These are phyloP conservation scores for Pogonocherus hispidulus DNA, from an alignment of 2,888 invertebrate genomes.

Conservation along the genomic window DNA sequence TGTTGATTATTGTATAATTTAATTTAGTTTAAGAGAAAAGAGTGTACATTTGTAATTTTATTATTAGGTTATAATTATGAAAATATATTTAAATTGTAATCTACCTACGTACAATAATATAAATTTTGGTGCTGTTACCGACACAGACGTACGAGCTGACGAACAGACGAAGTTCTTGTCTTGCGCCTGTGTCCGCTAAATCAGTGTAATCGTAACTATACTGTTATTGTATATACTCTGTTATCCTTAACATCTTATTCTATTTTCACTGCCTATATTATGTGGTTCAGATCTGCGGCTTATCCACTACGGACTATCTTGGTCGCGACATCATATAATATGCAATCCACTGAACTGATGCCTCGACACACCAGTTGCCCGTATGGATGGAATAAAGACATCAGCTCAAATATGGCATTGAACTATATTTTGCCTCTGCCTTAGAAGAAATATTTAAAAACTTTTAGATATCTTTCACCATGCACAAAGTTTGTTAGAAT, in stretches of 20 bases:
- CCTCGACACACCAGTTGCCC: too few relatives aligned
- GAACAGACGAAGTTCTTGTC: not conserved
- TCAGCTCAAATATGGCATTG: too few relatives aligned
- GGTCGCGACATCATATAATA: too few relatives aligned
- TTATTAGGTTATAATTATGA: constrained; percentile 15
- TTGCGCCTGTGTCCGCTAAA: not conserved
- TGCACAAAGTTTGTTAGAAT: too few relatives aligned
- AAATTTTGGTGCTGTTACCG: not conserved
- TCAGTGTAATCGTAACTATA: not conserved
- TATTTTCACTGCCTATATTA: constrained; percentile 23
- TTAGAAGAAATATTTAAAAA: too few relatives aligned
- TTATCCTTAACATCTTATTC: constrained; percentile 5
- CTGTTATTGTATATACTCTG: constrained; percentile 26
- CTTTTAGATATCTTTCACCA: too few relatives aligned
- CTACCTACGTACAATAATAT: not conserved
- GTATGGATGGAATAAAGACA: too few relatives aligned
- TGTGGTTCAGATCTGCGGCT: constrained; percentile 14
- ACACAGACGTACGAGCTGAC: not conserved
- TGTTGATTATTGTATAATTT: constrained; percentile 26
- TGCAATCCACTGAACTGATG: too few relatives aligned
- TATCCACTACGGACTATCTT: too few relatives aligned
- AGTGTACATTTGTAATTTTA: constrained; percentile 16
- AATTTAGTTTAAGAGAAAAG: constrained; percentile 7
- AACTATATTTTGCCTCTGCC: too few relatives aligned
- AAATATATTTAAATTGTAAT: constrained; percentile 16